Evolutionary conservation across 2,797 vertebrate species (phyloP), one percentile per base, ranked within the genome.

Genomic region (Fistularia tabacaria): DNA sequence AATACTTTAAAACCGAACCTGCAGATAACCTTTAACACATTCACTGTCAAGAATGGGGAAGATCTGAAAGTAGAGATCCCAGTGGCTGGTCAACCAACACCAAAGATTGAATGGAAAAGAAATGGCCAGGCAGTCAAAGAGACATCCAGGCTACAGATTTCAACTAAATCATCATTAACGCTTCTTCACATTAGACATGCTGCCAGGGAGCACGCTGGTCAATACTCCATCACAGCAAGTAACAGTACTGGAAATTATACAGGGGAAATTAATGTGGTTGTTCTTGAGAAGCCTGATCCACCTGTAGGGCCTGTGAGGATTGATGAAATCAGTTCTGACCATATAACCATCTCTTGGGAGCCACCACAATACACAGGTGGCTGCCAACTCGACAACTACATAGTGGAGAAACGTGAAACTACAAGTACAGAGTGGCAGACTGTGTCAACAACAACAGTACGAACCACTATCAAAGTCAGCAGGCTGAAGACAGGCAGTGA

Each of bases 311-410:
- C 94, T 13, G 79, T 98, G 43, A 90, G 62, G 62, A 92, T 95
- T 68, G 93, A 96, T 0, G 94, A 98, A 85, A 75, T 98, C 71
- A 97, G 93, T 6, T 91, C 92, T 1, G 92, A 96, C 77, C 95
- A 90, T 62, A 92, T 86, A 41, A 76, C 88, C 63, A 85, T 98
- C 49, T 96, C 93, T 42, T 98, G 95, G 95, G 93, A 94, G 64
- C 88, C 93, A 59, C 95, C 95, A 57, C 87, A 89, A 74, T 97
- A 95, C 49, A 94, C 89, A 15, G 95, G 95, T 62, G 95, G 95
- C 43, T 98, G 95, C 79, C 93, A 95, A 68, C 92, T 98, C 62
- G 95, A 93, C 74, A 98, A 98, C 78, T 98, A 98, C 53, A 75
- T 94, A 49, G 94, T 97, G 59, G 94, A 98, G 77, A 98, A 98